Conservation (phyloP, 2,888 invertebrate species). For the Oligia latruncula region DNA sequence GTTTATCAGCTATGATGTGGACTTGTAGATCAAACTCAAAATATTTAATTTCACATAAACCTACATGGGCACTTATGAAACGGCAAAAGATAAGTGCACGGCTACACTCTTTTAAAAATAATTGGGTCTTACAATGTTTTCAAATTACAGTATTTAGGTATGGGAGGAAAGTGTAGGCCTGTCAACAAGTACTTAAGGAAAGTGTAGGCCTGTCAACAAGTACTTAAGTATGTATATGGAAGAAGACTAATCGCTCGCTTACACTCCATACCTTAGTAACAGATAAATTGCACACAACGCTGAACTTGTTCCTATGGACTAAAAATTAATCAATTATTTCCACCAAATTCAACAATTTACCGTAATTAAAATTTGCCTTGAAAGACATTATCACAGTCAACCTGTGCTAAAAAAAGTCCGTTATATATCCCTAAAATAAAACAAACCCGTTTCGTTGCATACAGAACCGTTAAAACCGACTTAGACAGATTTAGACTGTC, state of each 20-base stretch:
- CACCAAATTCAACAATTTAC: neutral
- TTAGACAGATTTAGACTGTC: conserved; percentile 9
- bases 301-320: neutral
- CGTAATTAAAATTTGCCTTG: neutral
- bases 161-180: neutral
- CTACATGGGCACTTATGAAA: neutral
- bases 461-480: conserved; percentile 4
- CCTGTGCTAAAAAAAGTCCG: neutral
- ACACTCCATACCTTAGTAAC: neutral
- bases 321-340: neutral
- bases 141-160: neutral
- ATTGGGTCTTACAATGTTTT: neutral
- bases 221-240: no score
- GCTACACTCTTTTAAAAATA: neutral
- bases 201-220: neutral
- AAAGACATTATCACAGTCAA: neutral
- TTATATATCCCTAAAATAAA: neutral
- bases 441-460: neutral
- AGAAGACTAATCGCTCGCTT: neutral
- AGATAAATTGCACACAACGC: neutral
- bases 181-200: neutral
- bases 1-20: neutral
- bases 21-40: neutral
- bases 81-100: neutral
- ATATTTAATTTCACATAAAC: neutral